Base-by-base conservation (phyloP, 2,113 vertebrate genomes). In the Chloropsis hardwickii region DNA sequence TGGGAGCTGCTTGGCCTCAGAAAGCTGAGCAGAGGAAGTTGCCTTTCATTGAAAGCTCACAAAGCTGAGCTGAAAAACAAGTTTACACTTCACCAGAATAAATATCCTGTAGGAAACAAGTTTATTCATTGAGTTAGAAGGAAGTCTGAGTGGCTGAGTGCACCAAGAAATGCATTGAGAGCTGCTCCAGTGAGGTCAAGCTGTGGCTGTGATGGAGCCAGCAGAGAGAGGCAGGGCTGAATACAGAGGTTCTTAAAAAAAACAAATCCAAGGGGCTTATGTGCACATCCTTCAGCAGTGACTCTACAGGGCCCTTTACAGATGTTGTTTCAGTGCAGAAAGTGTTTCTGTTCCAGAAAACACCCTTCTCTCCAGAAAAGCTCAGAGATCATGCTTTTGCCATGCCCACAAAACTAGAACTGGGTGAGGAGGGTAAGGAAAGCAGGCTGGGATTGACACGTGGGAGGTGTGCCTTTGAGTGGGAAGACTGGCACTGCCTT, bases 61-160 rank as follows among this genome's bases (percentile, higher is more conserved):
- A 95, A 88, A 95, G 70, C 81, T 78, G 17, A 64, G 48, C 37
- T 85, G 57, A 67, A 94, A 93, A 94, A 78, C 67, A 86, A 91
- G 89, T 74, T 95, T 84, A 91, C 47, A 64, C 53, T 92, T 92
- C 50, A 73, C 25, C 58, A 77, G 84, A 85, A 89, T 77, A 95
- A 95, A 93, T 86, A 94, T 77, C 90, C 90, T 86, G 81, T 29
- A 94, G 85, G 95, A 95, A 93, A 60, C 64, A 69, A 81, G 54
- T 85, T 90, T 65, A 77, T 81, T 90, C 61, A 65, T 61, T 0
- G 1, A 82, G 35, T 42, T 7, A 73, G 47, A 89, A 87, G 72
- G 70, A 67, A 77, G 50, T 51, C 42, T 40, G 37, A 8, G 4
- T 71, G 60, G 71, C 33, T 83, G 58, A 5, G 27, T 6, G 11